phyloP scores from a whole-genome alignment of 2,797 vertebrate species.

The Rhinella marina region DNA sequence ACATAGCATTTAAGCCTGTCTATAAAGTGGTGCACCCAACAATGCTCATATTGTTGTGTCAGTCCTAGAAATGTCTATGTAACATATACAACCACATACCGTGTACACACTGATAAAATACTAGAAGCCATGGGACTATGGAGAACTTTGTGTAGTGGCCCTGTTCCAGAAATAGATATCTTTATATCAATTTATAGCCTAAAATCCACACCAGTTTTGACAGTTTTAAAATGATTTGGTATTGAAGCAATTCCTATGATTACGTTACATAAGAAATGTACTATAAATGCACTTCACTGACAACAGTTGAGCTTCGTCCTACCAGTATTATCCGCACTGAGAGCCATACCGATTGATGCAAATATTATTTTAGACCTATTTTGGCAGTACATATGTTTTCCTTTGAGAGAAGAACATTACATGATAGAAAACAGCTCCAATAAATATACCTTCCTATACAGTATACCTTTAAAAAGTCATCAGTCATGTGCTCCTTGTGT shows the following conservation, averaged over 20 bases:
- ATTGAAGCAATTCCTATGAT: neutral
- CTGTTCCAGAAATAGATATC: no score
- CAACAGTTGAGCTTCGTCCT: neutral
- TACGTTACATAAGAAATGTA: neutral
- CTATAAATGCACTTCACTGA: neutral
- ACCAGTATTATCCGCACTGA: neutral
- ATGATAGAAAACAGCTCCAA: slow-evolving; percentile 29
- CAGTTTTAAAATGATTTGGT: neutral
- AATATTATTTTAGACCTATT: slow-evolving; percentile 12
- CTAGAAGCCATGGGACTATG: no score
- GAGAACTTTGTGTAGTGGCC: no score
- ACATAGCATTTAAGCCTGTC: no score
- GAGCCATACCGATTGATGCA: neutral
- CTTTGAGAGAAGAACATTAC: slow-evolving; percentile 17
- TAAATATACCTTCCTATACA: slow-evolving; percentile 47
- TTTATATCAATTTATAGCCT: neutral
- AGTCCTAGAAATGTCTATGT: no score
- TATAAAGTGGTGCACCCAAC: neutral
- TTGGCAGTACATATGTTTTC: slow-evolving; percentile 17
- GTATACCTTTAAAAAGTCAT: slow-evolving; percentile 51
- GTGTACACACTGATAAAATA: no score
- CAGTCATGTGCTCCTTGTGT: slow-evolving; percentile 52
- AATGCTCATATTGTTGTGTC: neutral
- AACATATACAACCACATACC: no score
- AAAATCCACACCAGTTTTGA: neutral